Conservation (phyloP, 1,140 invertebrate genomes). For the Elymnias hypermnestra region DNA sequence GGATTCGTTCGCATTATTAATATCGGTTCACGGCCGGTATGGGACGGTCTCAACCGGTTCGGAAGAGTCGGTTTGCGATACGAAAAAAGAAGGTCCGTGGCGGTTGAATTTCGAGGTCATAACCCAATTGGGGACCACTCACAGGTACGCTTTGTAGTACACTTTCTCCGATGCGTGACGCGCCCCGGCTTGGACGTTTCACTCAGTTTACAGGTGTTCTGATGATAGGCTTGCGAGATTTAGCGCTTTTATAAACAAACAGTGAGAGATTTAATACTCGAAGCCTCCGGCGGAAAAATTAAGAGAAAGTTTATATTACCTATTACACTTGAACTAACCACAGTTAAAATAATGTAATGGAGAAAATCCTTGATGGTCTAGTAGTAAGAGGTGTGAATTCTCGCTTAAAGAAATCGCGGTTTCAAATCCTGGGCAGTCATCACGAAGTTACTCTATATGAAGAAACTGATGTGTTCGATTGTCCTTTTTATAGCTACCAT, state of each 20-base stretch:
- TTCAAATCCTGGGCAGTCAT: no score
- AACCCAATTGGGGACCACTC: slow-evolving; percentile 66
- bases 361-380: no score
- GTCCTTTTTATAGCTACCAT: no score
- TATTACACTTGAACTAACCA: no score
- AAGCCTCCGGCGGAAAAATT: background rate
- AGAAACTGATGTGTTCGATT: no score
- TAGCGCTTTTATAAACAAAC: background rate
- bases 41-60: slow-evolving; percentile 48
- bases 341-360: no score
- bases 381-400: no score
- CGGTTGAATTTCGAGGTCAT: slow-evolving; percentile 63
- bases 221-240: slow-evolving; percentile 8
- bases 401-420: no score
- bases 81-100: slow-evolving; percentile 54
- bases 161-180: slow-evolving; percentile 69
- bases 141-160: slow-evolving; percentile 59
- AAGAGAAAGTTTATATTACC: no score
- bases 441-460: no score
- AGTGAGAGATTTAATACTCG: no score
- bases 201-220: slow-evolving; percentile 44
- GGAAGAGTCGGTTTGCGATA: slow-evolving; percentile 43
- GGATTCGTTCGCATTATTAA: slow-evolving; percentile 26
- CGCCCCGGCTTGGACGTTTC: slow-evolving; percentile 49
- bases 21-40: slow-evolving; percentile 31